Evolutionary conservation across 2,888 invertebrate genomes (phyloP), one percentile per base, ranked within the genome.

Genomic region (Eumacrocentrus americanus): DNA sequence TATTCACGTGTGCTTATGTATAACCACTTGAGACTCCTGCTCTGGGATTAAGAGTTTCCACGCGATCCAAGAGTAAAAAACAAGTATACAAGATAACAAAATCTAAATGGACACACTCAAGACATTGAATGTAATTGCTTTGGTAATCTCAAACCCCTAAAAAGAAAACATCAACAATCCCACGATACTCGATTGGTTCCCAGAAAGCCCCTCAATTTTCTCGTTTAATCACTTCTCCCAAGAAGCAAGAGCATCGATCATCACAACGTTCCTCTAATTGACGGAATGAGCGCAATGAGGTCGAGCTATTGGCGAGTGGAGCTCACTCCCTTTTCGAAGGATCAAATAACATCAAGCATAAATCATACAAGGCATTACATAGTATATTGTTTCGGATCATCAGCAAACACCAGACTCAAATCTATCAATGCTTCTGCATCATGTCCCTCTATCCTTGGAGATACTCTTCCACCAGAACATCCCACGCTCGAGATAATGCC

Each of bases 241-340:
- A 55, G 22, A 37, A 25, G 20, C 14, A n/a, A n/a, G 16, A 46
- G 35, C 12, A 22, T 14, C 44, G 11, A 55, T 44, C 34, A 22
- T n/a, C n/a, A 54, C 11, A 25, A 37, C 16, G 14, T 44, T 65
- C 66, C 61, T 67, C 47, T 76, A 76, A 77, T 77, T 77, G 75
- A 71, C 72, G 64, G 70, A 74, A 77, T 66, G 73, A 75, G 72
- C 75, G 69, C 72, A 76, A 76, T 72, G 72, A 75, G 73, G 72
- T 69, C 73, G 73, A 74, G 70, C 64, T 73, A 75, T 75, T 71
- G 74, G 70, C 68, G 67, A 72, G 70, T 65, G 67, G 62, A 63
- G 61, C 58, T 48, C 47, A 47, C 48, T 58, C n/a, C n/a, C n/a
- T 54, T 48, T 42, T 61, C 40, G 38, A 48, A 46, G 35, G 42